These are phyloP conservation scores for Potorous gilbertii DNA, from an alignment of 2,797 vertebrate species.

Conservation along the genomic window DNA sequence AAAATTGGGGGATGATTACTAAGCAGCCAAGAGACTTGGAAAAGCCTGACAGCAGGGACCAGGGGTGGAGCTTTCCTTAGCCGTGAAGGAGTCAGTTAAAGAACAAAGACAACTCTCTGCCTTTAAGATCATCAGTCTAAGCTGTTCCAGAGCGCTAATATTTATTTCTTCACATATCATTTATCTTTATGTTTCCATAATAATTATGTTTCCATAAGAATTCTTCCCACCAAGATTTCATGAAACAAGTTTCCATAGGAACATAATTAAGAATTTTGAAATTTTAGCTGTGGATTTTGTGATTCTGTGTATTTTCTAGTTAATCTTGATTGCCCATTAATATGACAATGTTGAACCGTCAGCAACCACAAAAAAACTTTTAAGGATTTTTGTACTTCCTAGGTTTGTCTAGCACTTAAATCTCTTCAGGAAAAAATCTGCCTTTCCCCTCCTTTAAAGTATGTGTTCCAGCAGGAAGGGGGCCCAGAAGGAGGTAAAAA, in stretches of 20 bases:
- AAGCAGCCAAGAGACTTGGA: conserved; percentile 74
- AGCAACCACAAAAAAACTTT: conserved; percentile 5
- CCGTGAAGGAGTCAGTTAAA: conserved; percentile 77
- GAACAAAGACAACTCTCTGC: conserved; percentile 74
- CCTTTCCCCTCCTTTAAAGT: conserved; percentile 1
- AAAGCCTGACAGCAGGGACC: conserved; percentile 73
- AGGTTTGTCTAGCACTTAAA: neutral
- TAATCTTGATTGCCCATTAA: conserved; percentile 2
- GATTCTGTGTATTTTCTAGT: neutral
- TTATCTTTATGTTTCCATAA: conserved; percentile 39
- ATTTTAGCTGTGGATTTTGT: conserved; percentile 14
- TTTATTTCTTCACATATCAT: conserved; percentile 33
- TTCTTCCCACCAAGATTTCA: neutral
- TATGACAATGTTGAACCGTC: conserved; percentile 42
- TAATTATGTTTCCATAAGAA: neutral
- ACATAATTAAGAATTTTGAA: neutral
- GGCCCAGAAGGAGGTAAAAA: conserved; percentile 52
- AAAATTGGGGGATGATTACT: conserved; percentile 51
- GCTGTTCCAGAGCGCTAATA: conserved; percentile 53
- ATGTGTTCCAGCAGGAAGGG: conserved; percentile 21
- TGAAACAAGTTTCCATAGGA: neutral
- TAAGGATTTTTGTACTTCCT: neutral
- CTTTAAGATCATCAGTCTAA: conserved; percentile 63
- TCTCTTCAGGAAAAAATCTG: neutral
- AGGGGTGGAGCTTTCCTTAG: conserved; percentile 64